Conservation (phyloP, 2,888 invertebrate species). For the Pollenia labialis region DNA sequence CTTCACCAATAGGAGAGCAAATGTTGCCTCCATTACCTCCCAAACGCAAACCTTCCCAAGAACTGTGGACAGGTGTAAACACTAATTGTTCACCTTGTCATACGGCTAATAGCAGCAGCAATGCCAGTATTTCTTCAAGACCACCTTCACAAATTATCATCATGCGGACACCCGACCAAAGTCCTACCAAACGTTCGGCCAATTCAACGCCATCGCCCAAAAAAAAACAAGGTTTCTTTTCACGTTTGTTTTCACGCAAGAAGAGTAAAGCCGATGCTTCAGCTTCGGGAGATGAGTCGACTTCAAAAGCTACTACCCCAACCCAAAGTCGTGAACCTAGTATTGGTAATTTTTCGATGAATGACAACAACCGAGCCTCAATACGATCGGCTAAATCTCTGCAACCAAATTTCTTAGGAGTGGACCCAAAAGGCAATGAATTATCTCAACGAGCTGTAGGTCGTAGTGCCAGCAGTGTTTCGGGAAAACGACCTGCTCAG, state of each 20-base stretch:
- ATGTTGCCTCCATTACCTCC: slow-evolving; percentile 92
- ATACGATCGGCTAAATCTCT: slow-evolving; percentile 79
- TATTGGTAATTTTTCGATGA: slow-evolving; percentile 80
- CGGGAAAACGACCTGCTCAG: slow-evolving; percentile 86
- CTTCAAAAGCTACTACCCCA: slow-evolving; percentile 78
- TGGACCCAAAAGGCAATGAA: slow-evolving; percentile 73
- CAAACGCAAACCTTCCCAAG: slow-evolving; percentile 85
- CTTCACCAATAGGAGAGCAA: slow-evolving; percentile 85
- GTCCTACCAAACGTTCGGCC: slow-evolving; percentile 86
- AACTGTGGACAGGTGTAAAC: slow-evolving; percentile 31
- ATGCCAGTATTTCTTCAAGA: slow-evolving; percentile 79
- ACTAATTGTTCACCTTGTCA: slow-evolving; percentile 65
- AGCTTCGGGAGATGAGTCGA: slow-evolving; percentile 48
- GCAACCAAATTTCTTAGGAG: slow-evolving; percentile 83
- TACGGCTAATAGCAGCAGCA: slow-evolving; percentile 75
- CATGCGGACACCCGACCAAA: slow-evolving; percentile 84
- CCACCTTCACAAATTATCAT: slow-evolving; percentile 83
- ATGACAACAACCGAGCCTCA: slow-evolving; percentile 81
- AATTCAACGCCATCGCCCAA: slow-evolving; percentile 85
- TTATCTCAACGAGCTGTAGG: slow-evolving; percentile 84
- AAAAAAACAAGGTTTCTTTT: slow-evolving; percentile 87
- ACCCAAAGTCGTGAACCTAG: slow-evolving; percentile 81
- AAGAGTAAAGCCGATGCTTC: slow-evolving; percentile 77
- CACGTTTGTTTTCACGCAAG: slow-evolving; percentile 87
- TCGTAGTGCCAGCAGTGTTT: slow-evolving; percentile 87